These are phyloP conservation scores for Dasysyrphus tricinctus DNA, from an alignment of 2,888 invertebrate genomes.

Conservation along the genomic window DNA sequence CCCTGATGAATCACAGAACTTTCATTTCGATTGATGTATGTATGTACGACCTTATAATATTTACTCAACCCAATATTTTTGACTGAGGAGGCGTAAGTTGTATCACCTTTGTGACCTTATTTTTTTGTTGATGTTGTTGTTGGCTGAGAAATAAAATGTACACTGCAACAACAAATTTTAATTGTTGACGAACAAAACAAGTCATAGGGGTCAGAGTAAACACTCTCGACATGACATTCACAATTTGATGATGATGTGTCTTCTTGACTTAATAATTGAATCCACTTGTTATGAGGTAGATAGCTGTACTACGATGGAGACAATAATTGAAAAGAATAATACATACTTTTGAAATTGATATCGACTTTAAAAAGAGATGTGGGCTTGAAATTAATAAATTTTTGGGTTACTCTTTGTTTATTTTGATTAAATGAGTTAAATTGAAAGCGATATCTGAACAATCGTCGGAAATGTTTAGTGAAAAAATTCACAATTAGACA, in stretches of 20 bases:
- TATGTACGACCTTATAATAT: constrained; percentile 18
- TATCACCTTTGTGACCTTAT: constrained; percentile 52
- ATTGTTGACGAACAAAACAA: constrained; percentile 74
- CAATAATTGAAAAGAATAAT: constrained; percentile 53
- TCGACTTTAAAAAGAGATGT: constrained; percentile 39
- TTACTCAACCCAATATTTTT: constrained; percentile 63
- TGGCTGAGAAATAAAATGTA: constrained; percentile 27
- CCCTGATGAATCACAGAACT: constrained; percentile 59
- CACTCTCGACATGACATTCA: constrained; percentile 48
- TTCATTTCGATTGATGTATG: constrained; percentile 56
- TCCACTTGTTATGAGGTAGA: background rate
- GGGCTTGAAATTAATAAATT: constrained; percentile 20
- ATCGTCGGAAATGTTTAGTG: background rate
- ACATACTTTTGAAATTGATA: constrained; percentile 66
- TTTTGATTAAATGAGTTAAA: background rate
- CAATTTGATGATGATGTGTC: constrained; percentile 42
- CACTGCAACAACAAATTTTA: constrained; percentile 69
- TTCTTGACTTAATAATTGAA: constrained; percentile 48
- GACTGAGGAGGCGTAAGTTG: constrained; percentile 23
- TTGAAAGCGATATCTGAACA: background rate
- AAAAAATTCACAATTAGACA: background rate
- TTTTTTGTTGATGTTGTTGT: background rate
- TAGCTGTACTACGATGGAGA: background rate
- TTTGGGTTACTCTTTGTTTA: constrained; percentile 15
- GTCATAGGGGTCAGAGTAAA: constrained; percentile 68